A percentile compares a stretch with the other conserved stretches of the same genome.
Conservation (phyloP, 2,888 invertebrate genomes). For the Caenorhabditis becei region DNA sequence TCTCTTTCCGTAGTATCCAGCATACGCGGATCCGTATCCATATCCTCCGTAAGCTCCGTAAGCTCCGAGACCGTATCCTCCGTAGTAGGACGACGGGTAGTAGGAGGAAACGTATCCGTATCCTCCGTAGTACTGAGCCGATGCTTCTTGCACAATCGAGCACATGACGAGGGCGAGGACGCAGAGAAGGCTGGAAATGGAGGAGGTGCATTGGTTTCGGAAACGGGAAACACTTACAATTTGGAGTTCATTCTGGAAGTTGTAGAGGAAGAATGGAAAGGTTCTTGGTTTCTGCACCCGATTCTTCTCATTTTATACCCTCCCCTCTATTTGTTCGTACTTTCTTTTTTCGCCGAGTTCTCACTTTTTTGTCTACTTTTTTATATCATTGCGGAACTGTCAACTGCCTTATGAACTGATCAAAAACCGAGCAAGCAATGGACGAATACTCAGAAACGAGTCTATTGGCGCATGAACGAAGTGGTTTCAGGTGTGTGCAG, state of each 20-base stretch:
- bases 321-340: conserved; percentile 11
- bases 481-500: conserved; percentile 22
- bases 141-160: conserved; percentile 11
- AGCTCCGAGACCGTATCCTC: conserved; percentile 13
- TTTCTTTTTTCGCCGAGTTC: background rate
- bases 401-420: conserved; percentile 4
- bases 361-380: background rate
- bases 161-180: conserved; percentile 19
- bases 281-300: conserved; percentile 5
- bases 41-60: conserved; percentile 17
- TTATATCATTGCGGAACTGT: conserved; percentile 7
- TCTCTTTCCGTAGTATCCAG: conserved; percentile 21
- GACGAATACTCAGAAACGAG: background rate
- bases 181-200: conserved; percentile 9
- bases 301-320: background rate
- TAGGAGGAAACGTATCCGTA: conserved; percentile 17
- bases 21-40: conserved; percentile 22
- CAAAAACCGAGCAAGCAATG: background rate
- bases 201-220: background rate
- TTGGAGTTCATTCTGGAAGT: conserved; percentile 12
- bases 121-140: conserved; percentile 16
- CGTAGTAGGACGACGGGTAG: conserved; percentile 22
- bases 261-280: background rate
- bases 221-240: background rate
- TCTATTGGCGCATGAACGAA: background rate